Evolutionary conservation across 2,888 invertebrate species (phyloP).

Genomic region (Callinectes sapidus): DNA sequence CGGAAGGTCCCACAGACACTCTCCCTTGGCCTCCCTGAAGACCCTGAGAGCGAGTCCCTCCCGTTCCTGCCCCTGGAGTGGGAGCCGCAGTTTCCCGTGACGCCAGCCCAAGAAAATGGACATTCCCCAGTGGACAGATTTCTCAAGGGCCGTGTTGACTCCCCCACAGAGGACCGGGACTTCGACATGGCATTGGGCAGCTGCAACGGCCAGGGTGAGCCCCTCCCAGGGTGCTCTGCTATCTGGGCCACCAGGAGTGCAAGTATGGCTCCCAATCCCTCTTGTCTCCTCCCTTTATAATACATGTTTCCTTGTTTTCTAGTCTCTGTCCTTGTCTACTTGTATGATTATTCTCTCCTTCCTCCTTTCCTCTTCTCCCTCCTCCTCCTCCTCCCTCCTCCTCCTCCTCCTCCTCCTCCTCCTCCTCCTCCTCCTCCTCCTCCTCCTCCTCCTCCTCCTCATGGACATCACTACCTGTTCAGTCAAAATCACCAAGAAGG

Average conservation of each 20-base stretch:
- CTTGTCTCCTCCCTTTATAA: not conserved
- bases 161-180: conserved; percentile 31
- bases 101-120: conserved; percentile 63
- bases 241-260: conserved; percentile 49
- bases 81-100: conserved; percentile 62
- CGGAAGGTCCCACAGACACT: conserved; percentile 52
- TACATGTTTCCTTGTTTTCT: not conserved
- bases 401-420: not conserved
- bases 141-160: conserved; percentile 52
- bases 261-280: conserved; percentile 32
- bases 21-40: conserved; percentile 55
- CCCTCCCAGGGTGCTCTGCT: conserved; percentile 52
- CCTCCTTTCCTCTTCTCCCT: not conserved
- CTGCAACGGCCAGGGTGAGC: conserved; percentile 54
- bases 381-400: not conserved
- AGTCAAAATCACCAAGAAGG: not conserved
- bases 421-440: not conserved
- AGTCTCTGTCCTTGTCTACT: not conserved
- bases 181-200: conserved; percentile 41
- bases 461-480: no score
- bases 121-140: conserved; percentile 50
- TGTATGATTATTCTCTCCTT: no score
- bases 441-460: no score
- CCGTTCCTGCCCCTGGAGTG: conserved; percentile 62
- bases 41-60: conserved; percentile 59